phyloP scores from a whole-genome alignment of 2,797 vertebrate genomes.

The Manis javanica region DNA sequence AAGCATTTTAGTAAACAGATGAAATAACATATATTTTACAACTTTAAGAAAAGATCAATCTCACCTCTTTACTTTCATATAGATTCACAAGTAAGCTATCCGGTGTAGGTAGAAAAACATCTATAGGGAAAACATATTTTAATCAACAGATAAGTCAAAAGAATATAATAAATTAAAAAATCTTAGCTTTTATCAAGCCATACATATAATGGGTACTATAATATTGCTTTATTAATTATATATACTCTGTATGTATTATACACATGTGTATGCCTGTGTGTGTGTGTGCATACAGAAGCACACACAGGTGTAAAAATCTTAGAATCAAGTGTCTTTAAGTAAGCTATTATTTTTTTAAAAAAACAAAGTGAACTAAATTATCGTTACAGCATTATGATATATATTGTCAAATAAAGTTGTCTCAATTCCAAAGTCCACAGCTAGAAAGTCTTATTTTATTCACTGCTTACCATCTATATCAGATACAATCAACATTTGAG shows the following conservation, averaged over 20 bases:
- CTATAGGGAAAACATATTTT: conserved; percentile 85
- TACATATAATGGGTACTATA: background rate
- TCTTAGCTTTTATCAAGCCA: background rate
- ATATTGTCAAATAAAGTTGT: background rate
- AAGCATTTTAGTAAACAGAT: background rate
- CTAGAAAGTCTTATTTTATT: background rate
- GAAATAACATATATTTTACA: background rate
- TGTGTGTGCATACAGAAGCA: background rate
- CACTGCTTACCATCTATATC: conserved; percentile 94
- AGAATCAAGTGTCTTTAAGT: conserved; percentile 27
- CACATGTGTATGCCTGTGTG: background rate
- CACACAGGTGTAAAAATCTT: background rate
- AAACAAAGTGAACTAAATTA: background rate
- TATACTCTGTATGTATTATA: background rate
- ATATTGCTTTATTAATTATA: conserved; percentile 9
- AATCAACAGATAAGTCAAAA: conserved; percentile 59
- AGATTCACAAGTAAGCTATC: conserved; percentile 98
- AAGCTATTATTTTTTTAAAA: background rate
- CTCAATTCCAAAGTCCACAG: background rate
- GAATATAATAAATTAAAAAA: background rate
- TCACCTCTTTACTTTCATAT: conserved; percentile 97
- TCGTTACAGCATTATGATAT: background rate
- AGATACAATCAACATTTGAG: conserved; percentile 98
- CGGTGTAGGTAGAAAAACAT: conserved; percentile 96
- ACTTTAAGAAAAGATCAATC: conserved; percentile 57